Percentiles rank a stretch among this genome's conserved stretches.
phyloP scores from a whole-genome alignment of 2,113 vertebrate genomes.

The Globicephala melas region DNA sequence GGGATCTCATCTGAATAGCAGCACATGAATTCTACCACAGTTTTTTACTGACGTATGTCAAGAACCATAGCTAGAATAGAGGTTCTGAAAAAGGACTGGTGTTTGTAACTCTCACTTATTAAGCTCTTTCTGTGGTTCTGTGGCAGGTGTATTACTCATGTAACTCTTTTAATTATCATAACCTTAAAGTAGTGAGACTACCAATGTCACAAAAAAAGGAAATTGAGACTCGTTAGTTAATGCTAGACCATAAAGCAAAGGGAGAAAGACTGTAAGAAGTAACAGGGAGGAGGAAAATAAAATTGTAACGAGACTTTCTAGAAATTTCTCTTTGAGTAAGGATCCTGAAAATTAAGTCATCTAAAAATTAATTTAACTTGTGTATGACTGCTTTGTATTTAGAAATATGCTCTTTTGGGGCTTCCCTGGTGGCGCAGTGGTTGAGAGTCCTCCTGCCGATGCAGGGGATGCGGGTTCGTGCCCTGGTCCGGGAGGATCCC shows the following conservation, averaged over 20 bases:
- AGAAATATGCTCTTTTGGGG: background rate
- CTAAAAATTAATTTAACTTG: background rate
- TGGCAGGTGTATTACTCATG: background rate
- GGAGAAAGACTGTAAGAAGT: background rate
- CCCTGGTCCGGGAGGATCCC: no score
- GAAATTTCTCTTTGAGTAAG: conserved; percentile 34
- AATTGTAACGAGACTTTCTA: background rate
- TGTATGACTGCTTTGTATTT: background rate
- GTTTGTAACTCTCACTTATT: background rate
- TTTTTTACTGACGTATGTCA: background rate
- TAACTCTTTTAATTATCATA: background rate
- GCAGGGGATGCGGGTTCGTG: no score
- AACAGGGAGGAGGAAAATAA: background rate
- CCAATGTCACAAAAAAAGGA: background rate
- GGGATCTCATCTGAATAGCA: conserved; percentile 86
- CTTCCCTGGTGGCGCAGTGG: no score
- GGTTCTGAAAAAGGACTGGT: background rate
- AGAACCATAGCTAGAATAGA: background rate
- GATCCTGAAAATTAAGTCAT: conserved; percentile 3
- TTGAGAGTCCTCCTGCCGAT: no score
- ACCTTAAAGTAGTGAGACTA: background rate
- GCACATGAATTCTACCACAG: conserved; percentile 37
- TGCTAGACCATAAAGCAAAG: background rate
- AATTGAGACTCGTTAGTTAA: background rate
- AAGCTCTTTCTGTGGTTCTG: background rate